phyloP scores from a whole-genome alignment of 1,140 invertebrate genomes.

The Calephelis virginiensis region DNA sequence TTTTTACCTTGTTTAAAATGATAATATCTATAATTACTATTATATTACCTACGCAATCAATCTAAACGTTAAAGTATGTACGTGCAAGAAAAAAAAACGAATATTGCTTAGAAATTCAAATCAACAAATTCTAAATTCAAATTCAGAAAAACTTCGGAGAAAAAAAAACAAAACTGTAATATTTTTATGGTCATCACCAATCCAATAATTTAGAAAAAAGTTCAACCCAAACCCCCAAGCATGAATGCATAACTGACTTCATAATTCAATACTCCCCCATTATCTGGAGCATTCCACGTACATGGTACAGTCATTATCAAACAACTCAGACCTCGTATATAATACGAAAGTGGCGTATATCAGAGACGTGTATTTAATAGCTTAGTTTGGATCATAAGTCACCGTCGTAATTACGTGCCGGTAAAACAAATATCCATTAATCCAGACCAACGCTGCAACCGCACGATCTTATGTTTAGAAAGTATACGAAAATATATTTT shows the following conservation, averaged over 20 bases:
- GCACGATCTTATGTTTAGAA: conserved; percentile 28
- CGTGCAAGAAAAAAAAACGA: too few relatives aligned
- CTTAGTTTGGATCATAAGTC: conserved; percentile 38
- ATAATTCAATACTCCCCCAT: not conserved
- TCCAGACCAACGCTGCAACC: conserved; percentile 35
- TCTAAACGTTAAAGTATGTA: too few relatives aligned
- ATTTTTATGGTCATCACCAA: too few relatives aligned
- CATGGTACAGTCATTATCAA: conserved; percentile 21
- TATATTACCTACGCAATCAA: too few relatives aligned
- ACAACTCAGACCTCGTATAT: conserved; percentile 18
- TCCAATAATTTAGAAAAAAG: too few relatives aligned
- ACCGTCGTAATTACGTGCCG: conserved; percentile 40
- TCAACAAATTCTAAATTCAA: too few relatives aligned
- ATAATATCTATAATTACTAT: too few relatives aligned
- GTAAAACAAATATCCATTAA: conserved; percentile 41
- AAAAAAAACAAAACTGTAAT: too few relatives aligned
- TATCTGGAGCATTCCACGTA: not conserved
- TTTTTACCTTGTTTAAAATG: too few relatives aligned
- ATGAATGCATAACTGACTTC: conserved; percentile 34
- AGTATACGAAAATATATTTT: conserved; percentile 6
- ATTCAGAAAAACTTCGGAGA: too few relatives aligned
- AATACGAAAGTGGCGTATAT: conserved; percentile 15
- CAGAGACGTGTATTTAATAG: conserved; percentile 24
- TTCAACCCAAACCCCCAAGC: too few relatives aligned
- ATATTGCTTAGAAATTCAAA: too few relatives aligned